A percentile compares a stretch with the other conserved stretches of the same genome.
Evolutionary conservation across 2,888 invertebrate genomes (phyloP).

Genomic region (Mechanitis mazaeus): DNA sequence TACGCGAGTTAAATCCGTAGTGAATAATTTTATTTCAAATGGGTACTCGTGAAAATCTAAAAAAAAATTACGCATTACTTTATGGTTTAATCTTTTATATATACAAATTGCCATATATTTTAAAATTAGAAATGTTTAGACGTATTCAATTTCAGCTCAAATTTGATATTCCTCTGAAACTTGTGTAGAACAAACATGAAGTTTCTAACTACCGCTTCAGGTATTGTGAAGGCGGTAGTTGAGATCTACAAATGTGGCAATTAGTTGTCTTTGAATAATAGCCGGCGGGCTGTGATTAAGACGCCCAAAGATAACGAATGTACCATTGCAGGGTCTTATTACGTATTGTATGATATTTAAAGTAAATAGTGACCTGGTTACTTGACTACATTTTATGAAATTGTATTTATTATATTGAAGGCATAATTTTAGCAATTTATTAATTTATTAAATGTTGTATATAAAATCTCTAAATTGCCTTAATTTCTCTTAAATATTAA

Average conservation of each 20-base stretch:
- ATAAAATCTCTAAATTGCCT: no score
- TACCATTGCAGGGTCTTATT: conserved; percentile 29
- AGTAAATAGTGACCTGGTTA: background rate
- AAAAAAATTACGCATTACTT: no score
- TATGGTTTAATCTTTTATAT: no score
- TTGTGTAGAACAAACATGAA: conserved; percentile 9
- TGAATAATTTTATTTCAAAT: no score
- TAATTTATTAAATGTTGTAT: no score
- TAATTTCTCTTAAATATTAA: no score
- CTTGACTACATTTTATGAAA: no score
- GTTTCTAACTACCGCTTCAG: conserved; percentile 8
- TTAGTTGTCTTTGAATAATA: conserved; percentile 60
- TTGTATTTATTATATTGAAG: background rate
- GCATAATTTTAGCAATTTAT: background rate
- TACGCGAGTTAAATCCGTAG: no score
- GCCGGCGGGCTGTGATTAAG: conserved; percentile 60
- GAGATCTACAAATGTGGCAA: conserved; percentile 66
- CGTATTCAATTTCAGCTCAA: no score
- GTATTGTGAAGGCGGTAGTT: conserved; percentile 27
- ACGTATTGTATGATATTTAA: conserved; percentile 28
- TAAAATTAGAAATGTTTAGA: no score
- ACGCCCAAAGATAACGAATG: conserved; percentile 55
- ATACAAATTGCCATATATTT: no score
- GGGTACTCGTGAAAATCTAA: no score
- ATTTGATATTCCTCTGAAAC: background rate